Evolutionary conservation across 35 echinoderm and acorn worm species (phyloP).

Genomic region (Ptychodera flava): DNA sequence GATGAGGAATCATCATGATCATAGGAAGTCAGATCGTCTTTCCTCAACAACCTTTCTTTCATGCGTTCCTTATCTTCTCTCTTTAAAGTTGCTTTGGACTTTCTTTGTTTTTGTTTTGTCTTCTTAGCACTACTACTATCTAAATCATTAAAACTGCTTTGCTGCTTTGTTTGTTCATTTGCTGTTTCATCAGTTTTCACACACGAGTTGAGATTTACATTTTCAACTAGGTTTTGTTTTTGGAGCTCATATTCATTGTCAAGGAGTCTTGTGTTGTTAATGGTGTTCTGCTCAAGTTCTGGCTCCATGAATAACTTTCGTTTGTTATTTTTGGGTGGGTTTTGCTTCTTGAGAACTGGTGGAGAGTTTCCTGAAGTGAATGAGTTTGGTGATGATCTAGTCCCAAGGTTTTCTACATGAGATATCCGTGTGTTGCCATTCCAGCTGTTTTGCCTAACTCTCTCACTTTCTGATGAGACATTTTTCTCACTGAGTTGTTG

Average conservation of each 20-base stretch:
- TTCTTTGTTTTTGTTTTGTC: background rate
- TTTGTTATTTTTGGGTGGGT: background rate
- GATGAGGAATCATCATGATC: slow-evolving; percentile 75
- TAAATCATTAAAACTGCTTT: background rate
- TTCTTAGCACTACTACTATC: background rate
- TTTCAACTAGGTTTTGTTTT: background rate
- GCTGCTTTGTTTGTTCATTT: background rate
- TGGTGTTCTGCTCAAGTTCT: background rate
- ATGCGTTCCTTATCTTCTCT: background rate
- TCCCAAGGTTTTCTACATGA: background rate
- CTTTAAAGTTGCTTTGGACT: background rate
- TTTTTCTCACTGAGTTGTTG: background rate
- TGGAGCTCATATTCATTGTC: background rate
- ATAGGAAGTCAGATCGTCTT: background rate
- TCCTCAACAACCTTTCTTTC: background rate
- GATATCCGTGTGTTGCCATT: background rate
- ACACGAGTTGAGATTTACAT: background rate
- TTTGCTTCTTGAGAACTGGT: background rate
- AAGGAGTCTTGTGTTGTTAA: background rate
- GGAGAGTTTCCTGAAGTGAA: background rate
- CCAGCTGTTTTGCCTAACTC: background rate
- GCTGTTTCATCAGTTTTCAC: background rate
- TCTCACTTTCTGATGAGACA: background rate
- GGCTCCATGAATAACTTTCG: background rate
- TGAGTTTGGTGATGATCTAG: background rate